Evolutionary conservation across 2,797 vertebrate species (phyloP), one percentile per base, ranked within the genome.

Genomic region (Phalanger gymnotis): DNA sequence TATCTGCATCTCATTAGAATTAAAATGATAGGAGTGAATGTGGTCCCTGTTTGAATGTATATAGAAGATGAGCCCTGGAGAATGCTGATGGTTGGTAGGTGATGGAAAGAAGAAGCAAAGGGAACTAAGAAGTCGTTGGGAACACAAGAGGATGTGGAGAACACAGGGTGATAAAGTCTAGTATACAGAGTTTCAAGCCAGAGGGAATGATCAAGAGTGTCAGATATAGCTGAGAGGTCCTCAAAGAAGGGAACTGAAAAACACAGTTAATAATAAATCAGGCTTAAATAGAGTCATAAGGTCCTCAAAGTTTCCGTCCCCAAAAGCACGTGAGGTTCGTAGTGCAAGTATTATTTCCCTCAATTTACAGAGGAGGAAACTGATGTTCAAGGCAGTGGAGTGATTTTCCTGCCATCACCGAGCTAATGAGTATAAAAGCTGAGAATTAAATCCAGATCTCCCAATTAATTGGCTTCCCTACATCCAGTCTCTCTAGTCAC

Each of bases 181-280:
- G 1, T 81, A 7, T 81, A 25, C n/a, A 47, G 40, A 81, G 40
- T 47, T 87, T 25, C 47, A 87, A 87, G 22, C 40, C 9, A 81
- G 40, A 81, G 22, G 40, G 73, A 81, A 81, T 81, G 22, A 47
- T 81, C 73, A 51, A 47, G 40, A 47, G 73, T 28, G 73, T 87
- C 73, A 87, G 9, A 10, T 27, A 34, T 27, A 87, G 31, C 73
- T 87, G 10, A 87, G 73, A 87, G 73, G 40, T 27, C 40, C 40
- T 87, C 22, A 87, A 87, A 87, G 73, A 87, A 87, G 40, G 73
- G 73, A 87, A 87, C 25, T 87, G 73, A 87, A 40, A 81, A 47
- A 81, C n/a, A 81, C n/a, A 73, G 58, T 73, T 81, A 47, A 81
- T 81, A 87, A 87, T 87, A 87, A 87, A 87, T 87, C 40, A 87